Percentiles rank a stretch among this genome's conserved stretches.
These are phyloP conservation scores for Petromus typicus DNA, from an alignment of 2,113 vertebrate species.

Conservation along the genomic window DNA sequence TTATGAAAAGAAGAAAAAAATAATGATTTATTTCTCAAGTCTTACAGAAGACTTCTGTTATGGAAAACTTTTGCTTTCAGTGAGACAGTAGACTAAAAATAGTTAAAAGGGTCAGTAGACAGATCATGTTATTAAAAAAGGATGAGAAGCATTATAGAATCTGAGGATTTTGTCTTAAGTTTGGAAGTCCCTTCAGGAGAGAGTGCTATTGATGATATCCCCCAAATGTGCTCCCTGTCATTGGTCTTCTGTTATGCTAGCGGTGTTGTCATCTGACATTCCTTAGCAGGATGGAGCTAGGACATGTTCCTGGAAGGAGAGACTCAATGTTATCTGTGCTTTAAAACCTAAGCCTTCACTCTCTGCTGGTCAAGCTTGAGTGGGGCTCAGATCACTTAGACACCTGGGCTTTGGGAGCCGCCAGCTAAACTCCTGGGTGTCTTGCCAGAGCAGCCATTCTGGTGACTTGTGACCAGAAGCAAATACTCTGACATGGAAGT, in stretches of 20 bases:
- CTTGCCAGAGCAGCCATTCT: not conserved
- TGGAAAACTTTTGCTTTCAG: constrained; percentile 53
- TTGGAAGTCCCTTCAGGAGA: not conserved
- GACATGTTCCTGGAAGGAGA: not conserved
- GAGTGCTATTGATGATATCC: not conserved
- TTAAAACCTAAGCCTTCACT: not conserved
- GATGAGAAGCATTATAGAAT: not conserved
- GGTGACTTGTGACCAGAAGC: not conserved
- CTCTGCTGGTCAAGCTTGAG: not conserved
- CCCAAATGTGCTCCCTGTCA: not conserved
- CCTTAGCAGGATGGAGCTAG: not conserved
- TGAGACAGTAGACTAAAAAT: constrained; percentile 1
- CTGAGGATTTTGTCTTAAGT: constrained; percentile 36
- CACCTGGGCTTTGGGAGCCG: not conserved
- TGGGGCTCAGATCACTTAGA: not conserved
- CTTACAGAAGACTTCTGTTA: not conserved
- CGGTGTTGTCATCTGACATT: not conserved
- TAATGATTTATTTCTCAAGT: not conserved
- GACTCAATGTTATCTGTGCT: not conserved
- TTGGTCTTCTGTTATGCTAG: not conserved
- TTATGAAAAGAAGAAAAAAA: not conserved
- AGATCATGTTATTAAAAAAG: constrained; percentile 28
- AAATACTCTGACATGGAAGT: not conserved
- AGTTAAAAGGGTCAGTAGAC: not conserved
- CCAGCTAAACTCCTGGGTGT: not conserved